Percentiles rank a stretch among this genome's conserved stretches.
Conservation (phyloP, 2,888 invertebrate species). For the Catocala fraxini region DNA sequence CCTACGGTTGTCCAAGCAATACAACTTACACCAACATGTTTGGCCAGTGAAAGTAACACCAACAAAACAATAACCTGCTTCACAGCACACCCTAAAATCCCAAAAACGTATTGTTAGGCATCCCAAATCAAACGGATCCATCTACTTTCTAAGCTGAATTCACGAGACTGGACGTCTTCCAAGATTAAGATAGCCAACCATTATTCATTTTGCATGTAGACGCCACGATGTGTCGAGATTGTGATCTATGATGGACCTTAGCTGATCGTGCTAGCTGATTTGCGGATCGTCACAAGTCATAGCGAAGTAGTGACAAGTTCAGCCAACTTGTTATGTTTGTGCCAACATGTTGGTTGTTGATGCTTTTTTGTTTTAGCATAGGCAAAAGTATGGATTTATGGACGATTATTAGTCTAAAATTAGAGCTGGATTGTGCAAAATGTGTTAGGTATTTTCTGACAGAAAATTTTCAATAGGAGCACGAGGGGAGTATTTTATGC, state of each 20-base stretch:
- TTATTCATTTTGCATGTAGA: conserved; percentile 53
- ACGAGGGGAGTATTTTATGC: too few relatives aligned
- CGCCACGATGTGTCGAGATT: conserved; percentile 46
- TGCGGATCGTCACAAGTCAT: conserved; percentile 30
- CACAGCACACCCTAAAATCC: conserved; percentile 28
- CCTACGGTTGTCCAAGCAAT: too few relatives aligned
- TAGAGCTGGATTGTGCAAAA: too few relatives aligned
- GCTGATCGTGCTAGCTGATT: conserved; percentile 46
- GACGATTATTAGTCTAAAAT: too few relatives aligned
- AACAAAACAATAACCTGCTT: conserved; percentile 27
- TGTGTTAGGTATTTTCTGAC: too few relatives aligned
- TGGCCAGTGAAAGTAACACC: conserved; percentile 25
- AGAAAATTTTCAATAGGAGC: too few relatives aligned
- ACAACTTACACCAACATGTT: too few relatives aligned
- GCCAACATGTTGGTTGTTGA: conserved; percentile 12
- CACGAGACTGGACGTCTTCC: conserved; percentile 35
- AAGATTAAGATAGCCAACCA: conserved; percentile 43
- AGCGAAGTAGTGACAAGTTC: conserved; percentile 18
- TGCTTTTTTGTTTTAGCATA: background rate
- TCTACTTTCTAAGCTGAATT: conserved; percentile 47
- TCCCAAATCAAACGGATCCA: conserved; percentile 41
- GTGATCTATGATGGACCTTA: conserved; percentile 42
- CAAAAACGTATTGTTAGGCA: conserved; percentile 16
- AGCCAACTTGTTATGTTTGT: conserved; percentile 5
- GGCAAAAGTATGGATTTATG: too few relatives aligned